Conservation (phyloP, 2,797 vertebrate species). For the Meriones psammophilus region DNA sequence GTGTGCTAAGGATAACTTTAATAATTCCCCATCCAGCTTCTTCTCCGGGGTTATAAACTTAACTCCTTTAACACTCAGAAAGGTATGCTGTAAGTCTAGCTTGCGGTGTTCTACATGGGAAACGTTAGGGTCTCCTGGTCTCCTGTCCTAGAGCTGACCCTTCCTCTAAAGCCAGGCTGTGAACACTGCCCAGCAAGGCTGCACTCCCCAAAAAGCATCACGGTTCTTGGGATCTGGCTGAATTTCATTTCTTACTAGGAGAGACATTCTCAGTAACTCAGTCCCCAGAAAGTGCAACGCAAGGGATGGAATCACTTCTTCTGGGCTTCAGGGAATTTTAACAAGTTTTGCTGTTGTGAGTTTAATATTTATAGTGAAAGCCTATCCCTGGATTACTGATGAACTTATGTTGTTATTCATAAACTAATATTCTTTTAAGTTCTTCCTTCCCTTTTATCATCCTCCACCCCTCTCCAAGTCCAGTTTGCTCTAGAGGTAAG, state of each 20-base stretch:
- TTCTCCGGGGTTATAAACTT: not conserved
- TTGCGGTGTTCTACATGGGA: not conserved
- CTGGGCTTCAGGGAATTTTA: slow-evolving; percentile 15
- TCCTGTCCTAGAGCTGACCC: not conserved
- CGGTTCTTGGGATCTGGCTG: not conserved
- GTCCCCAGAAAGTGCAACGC: not conserved
- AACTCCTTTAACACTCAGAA: slow-evolving; percentile 34
- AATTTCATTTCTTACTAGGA: slow-evolving; percentile 10
- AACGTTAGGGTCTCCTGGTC: not conserved
- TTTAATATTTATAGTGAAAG: slow-evolving; percentile 45
- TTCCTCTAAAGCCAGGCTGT: not conserved
- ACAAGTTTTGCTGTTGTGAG: not conserved
- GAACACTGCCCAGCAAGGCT: not conserved
- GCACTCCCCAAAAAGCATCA: not conserved
- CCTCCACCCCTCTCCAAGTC: not conserved
- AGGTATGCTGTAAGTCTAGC: not conserved
- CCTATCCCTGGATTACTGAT: not conserved
- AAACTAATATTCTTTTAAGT: slow-evolving; percentile 9
- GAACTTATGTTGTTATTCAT: not conserved
- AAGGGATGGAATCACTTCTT: not conserved
- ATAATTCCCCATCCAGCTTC: not conserved
- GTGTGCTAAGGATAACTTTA: not conserved
- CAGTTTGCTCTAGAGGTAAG: not conserved
- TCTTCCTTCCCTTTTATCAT: not conserved
- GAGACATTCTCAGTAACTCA: slow-evolving; percentile 23